Percentiles rank a stretch among this genome's conserved stretches.
Conservation (phyloP, 2,113 vertebrate species). For the Pleuronectes platessa region DNA sequence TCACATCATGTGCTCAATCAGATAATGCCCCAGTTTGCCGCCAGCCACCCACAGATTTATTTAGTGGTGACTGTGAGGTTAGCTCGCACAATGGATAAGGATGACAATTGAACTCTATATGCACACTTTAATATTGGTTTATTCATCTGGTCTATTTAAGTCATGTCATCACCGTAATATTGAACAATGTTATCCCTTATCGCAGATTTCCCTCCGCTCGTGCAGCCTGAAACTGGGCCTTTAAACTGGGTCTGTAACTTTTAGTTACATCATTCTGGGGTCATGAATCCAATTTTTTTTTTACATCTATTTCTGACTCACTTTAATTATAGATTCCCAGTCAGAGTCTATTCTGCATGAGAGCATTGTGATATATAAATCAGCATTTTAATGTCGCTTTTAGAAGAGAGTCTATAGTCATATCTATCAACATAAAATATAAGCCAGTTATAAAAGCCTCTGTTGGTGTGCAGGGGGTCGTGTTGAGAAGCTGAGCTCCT, state of each 20-base stretch:
- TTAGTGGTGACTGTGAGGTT: neutral
- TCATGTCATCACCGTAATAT: too few relatives aligned
- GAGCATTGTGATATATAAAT: conserved; percentile 21
- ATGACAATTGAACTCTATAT: neutral
- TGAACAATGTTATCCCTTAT: too few relatives aligned
- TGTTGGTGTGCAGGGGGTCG: neutral
- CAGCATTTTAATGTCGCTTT: conserved; percentile 5
- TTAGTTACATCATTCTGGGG: too few relatives aligned
- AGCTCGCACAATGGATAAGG: neutral
- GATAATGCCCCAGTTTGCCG: too few relatives aligned
- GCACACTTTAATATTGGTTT: neutral
- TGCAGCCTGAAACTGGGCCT: too few relatives aligned
- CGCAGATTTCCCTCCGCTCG: too few relatives aligned
- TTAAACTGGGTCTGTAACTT: too few relatives aligned
- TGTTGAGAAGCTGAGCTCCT: too few relatives aligned
- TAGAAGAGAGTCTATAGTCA: neutral
- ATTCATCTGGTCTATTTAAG: neutral
- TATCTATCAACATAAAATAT: neutral
- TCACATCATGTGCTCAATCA: too few relatives aligned
- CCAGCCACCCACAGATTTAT: too few relatives aligned
- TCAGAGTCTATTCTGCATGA: conserved; percentile 5
- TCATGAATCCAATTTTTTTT: too few relatives aligned
- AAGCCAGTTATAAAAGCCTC: conserved; percentile 9
- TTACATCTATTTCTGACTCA: neutral
- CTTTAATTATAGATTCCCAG: neutral